Percentiles rank a stretch among this genome's conserved stretches.
These are phyloP conservation scores for Adoxophyes honmai DNA, from an alignment of 1,140 invertebrate species.

Conservation along the genomic window DNA sequence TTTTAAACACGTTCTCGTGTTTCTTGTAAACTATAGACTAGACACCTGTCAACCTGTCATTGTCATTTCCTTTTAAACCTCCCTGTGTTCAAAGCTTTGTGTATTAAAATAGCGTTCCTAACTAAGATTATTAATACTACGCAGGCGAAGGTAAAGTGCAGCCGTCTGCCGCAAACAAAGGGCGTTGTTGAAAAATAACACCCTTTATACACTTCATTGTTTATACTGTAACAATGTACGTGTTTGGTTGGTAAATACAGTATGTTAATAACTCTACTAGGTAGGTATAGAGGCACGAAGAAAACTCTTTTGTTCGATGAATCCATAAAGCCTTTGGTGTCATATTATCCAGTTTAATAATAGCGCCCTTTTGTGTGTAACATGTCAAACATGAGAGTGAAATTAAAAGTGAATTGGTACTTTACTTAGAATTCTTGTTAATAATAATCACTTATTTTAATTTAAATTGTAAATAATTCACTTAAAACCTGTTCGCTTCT, in stretches of 20 bases:
- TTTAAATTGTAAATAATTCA: too few species aligned
- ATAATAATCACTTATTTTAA: too few species aligned
- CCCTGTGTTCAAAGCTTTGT: too few species aligned
- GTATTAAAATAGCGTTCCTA: too few species aligned
- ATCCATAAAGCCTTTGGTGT: neutral
- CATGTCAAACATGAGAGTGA: too few species aligned
- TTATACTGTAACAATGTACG: slow-evolving; percentile 46
- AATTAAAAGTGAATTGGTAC: too few species aligned
- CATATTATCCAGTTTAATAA: neutral
- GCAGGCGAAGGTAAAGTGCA: slow-evolving; percentile 7
- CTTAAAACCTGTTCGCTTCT: too few species aligned
- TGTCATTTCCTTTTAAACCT: neutral
- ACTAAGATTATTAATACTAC: too few species aligned
- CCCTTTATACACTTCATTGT: slow-evolving; percentile 56
- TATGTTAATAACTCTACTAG: slow-evolving; percentile 12
- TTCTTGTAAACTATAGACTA: too few species aligned
- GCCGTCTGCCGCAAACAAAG: slow-evolving; percentile 38
- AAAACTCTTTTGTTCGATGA: neutral
- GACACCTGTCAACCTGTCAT: too few species aligned
- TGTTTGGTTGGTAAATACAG: slow-evolving; percentile 23
- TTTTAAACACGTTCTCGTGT: too few species aligned
- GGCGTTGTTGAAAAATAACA: slow-evolving; percentile 61
- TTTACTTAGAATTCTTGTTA: too few species aligned
- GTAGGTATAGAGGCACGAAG: neutral
- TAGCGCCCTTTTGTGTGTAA: neutral